Conservation (phyloP, 2,888 invertebrate species). For the Stramonita haemastoma region DNA sequence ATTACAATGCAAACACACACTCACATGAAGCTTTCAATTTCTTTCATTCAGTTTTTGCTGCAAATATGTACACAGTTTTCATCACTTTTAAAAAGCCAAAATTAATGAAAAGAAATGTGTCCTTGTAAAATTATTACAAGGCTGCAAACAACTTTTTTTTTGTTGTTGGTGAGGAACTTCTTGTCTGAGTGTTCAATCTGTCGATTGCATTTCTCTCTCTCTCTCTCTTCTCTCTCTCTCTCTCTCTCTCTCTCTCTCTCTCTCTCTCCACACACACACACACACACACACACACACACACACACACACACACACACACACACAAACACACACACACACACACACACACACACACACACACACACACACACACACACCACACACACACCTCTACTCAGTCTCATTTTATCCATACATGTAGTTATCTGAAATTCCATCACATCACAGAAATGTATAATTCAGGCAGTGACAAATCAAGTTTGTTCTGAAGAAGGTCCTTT, state of each 20-base stretch:
- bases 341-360: slow-evolving; percentile 28
- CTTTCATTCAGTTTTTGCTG: neutral
- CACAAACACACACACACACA: slow-evolving; percentile 37
- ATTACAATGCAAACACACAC: neutral
- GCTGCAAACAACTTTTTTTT: neutral
- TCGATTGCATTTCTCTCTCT: neutral
- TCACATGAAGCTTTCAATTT: no score
- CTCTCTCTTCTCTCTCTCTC: no score
- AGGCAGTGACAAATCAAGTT: neutral
- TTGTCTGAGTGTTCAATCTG: neutral
- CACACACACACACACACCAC: neutral
- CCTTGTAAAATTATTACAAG: neutral
- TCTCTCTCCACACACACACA: no score
- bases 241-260: no score
- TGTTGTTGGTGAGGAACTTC: neutral
- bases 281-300: slow-evolving; percentile 31
- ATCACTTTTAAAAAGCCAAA: neutral
- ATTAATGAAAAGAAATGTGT: neutral
- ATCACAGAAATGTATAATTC: neutral
- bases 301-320: slow-evolving; percentile 32
- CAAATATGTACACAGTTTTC: neutral
- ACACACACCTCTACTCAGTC: neutral
- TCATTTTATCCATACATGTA: neutral
- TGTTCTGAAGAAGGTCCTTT: neutral
- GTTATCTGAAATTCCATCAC: neutral